These are phyloP conservation scores for Tiaroga cobitis DNA, from an alignment of 2,797 vertebrate species.

Conservation along the genomic window DNA sequence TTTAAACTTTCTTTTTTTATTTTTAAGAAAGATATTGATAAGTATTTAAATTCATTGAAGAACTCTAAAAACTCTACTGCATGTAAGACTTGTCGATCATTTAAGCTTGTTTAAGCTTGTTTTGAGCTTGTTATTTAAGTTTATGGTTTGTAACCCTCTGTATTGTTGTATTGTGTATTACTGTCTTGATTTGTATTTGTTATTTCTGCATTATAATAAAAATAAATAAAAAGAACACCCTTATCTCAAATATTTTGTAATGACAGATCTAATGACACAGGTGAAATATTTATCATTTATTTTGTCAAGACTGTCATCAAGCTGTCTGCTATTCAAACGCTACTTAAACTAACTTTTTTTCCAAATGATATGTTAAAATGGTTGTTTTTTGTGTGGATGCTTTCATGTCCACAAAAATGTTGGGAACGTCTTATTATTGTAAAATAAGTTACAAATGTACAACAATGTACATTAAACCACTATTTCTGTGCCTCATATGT, in stretches of 20 bases:
- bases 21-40: too few relatives aligned
- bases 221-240: too few relatives aligned
- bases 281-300: not conserved
- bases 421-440: not conserved
- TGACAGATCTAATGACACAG: not conserved
- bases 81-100: too few relatives aligned
- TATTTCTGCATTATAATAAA: too few relatives aligned
- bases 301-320: not conserved
- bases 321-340: not conserved
- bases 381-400: not conserved
- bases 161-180: too few relatives aligned
- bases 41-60: too few relatives aligned
- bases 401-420: not conserved
- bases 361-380: not conserved
- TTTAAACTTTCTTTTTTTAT: too few relatives aligned
- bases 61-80: too few relatives aligned
- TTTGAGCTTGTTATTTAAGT: too few relatives aligned
- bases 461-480: not conserved
- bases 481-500: not conserved
- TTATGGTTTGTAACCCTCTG: too few relatives aligned
- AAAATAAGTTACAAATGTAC: constrained; percentile 1
- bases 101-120: too few relatives aligned
- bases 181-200: too few relatives aligned
- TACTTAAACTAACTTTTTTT: not conserved
- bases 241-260: not conserved